Evolutionary conservation across 2,113 vertebrate genomes (phyloP), one percentile per base, ranked within the genome.

Genomic region (Oreotrochilus melanogaster): DNA sequence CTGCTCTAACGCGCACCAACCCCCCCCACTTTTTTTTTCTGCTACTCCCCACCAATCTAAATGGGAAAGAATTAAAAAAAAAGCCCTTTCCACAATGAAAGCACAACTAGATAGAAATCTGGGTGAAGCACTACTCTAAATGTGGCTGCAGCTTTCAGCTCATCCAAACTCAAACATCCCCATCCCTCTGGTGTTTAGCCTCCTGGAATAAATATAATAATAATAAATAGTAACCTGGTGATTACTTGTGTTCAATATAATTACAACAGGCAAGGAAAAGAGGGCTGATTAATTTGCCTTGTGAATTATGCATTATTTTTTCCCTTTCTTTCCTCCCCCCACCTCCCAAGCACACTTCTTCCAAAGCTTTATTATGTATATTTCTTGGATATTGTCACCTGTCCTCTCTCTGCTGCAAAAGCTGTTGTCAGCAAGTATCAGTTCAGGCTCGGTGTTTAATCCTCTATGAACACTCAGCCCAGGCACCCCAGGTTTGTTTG

Each of bases 231-330:
- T 87, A 93, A 95, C 86, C 71, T 57, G 57, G 80, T 86, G 94
- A 89, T 96, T 96, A 81, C 62, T 94, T 14, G 7, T 81, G 93
- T 94, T 97, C 91, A 84, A 35, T 50, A 22, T 97, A 97, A 98
- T 97, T 98, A 98, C 96, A 97, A 84, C 95, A 97, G 96, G 97
- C 95, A 93, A 85, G 92, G 92, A 94, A 80, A 96, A 98, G 96
- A 91, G 74, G 91, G 92, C 76, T 95, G 97, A 98, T 98, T 98
- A 97, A 98, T 98, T 97, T 97, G 78, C 95, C 95, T 96, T 72
- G 97, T 98, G 98, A 98, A 98, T 98, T 98, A 98, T 98, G 97
- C 97, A 98, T 98, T 88, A 79, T 90, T 91, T 94, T 60, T 42
- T 13, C 70, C 0, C 2, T 61, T 87, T 43, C 62, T 94, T 94